Evolutionary conservation across 2,113 vertebrate genomes (phyloP).

Genomic region (Helogale parvula): DNA sequence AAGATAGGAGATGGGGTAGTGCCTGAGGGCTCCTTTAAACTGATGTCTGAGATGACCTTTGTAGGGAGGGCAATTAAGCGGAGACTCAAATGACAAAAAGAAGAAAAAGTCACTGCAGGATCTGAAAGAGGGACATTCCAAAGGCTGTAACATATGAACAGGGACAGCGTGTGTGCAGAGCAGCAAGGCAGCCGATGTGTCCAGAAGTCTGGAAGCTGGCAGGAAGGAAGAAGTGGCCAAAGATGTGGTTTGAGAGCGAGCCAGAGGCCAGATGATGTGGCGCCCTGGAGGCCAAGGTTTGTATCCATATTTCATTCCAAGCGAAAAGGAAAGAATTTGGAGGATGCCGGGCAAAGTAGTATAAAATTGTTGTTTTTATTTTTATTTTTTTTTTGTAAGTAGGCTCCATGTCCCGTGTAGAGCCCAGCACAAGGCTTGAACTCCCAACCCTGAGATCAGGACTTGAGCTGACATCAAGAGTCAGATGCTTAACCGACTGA

Average conservation of each 20-base stretch:
- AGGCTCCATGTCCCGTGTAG: too few species aligned
- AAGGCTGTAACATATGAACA: not conserved
- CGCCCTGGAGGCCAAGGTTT: not conserved
- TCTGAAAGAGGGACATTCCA: not conserved
- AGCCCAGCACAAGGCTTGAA: too few species aligned
- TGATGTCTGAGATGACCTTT: not conserved
- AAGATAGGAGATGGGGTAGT: not conserved
- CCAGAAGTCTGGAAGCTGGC: accelerated
- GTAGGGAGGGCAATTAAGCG: not conserved
- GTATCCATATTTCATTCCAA: not conserved
- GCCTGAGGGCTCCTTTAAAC: not conserved
- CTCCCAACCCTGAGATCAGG: too few species aligned
- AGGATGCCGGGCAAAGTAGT: not conserved
- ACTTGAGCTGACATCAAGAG: too few species aligned
- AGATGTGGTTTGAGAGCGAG: not conserved
- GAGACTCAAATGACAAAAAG: not conserved
- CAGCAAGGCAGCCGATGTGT: accelerated
- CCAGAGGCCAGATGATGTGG: not conserved
- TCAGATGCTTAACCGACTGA: too few species aligned
- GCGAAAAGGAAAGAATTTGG: not conserved
- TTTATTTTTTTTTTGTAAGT: too few species aligned
- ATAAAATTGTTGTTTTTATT: not conserved
- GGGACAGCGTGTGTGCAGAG: too few species aligned
- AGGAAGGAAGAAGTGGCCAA: not conserved
- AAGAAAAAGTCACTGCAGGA: not conserved